Base-by-base conservation (phyloP, 92 coral and sea anemone genomes). In the Plumapathes pennacea region DNA sequence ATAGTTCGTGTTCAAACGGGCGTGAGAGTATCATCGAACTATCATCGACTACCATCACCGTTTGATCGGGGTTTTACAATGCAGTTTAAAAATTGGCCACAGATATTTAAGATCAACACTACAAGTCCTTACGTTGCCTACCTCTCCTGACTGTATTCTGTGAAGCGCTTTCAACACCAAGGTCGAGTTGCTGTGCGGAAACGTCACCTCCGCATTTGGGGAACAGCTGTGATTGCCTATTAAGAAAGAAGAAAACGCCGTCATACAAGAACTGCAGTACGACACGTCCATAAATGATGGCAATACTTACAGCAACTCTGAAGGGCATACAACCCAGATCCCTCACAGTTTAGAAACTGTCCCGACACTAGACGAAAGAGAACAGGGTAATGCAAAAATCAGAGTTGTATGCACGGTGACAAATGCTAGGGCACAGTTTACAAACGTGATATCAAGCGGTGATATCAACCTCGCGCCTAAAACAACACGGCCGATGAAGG, bases 151-250 rank as follows among this genome's bases (percentile, higher is more conserved):
- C 31, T 67, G 75, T 37, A 87, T 77, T n/a, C 39, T 67, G 32
- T 67, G 66, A 11, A 84, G 57, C 5, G 95, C 95, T 52, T 75
- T 80, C 25, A 87, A 48, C 25, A 58, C 90, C 31, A 87, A 63
- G 0, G 86, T 87, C 24, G 90, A 83, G 50, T 62, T 84, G 64
- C 83, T 87, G 49, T 77, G 18, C 5, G 95, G 95, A 43, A 87
- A 87, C 1, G 83, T 72, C 2, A 87, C 95, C 60, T 87, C 90
- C 37, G 95, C 90, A 46, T 87, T 87, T 29, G 95, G 90, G 0
- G 61, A 72, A 62, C 95, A 87, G 28, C 85, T 87, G 62, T 83
- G 95, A 51, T 87, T 87, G 78, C 95, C 95, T 87, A 8, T 28
- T 20, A 24, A 54, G 10, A 32, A 21, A 4, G 2, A 6, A 10